phyloP scores from a whole-genome alignment of 2,888 invertebrate genomes.

The Chrysodeixis includens region DNA sequence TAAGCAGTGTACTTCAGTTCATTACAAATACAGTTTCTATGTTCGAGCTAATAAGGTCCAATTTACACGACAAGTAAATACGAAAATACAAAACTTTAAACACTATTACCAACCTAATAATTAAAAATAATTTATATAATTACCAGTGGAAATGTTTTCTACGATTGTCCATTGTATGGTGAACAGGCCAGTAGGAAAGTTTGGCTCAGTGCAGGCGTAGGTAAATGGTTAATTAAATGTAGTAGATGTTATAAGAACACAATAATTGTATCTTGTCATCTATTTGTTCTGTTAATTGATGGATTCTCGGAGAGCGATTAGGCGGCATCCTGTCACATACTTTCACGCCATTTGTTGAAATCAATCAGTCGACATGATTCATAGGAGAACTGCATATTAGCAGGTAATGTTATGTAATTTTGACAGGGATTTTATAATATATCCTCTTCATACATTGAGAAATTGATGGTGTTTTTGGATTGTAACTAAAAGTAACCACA shows the following conservation, averaged over 20 bases:
- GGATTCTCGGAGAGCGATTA: constrained; percentile 8
- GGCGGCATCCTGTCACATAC: constrained; percentile 22
- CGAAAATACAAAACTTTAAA: background rate
- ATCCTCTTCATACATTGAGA: no score
- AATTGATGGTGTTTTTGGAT: no score
- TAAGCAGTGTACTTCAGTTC: background rate
- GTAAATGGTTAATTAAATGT: background rate
- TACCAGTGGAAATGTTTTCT: background rate
- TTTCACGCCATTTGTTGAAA: constrained; percentile 2
- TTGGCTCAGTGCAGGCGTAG: background rate
- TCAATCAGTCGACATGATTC: background rate
- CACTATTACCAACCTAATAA: background rate
- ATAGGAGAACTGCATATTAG: background rate
- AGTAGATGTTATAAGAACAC: background rate
- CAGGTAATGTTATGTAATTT: background rate
- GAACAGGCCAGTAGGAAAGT: background rate
- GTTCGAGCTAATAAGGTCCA: background rate
- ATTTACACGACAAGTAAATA: background rate
- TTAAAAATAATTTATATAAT: background rate
- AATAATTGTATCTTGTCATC: background rate
- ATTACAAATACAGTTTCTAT: background rate
- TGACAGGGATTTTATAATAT: background rate
- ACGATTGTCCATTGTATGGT: constrained; percentile 1
- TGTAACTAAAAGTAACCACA: no score
- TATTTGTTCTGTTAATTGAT: background rate